Evolutionary conservation across 2,888 invertebrate genomes (phyloP), one percentile per base, ranked within the genome.

Genomic region (Rhabditophanes sp.): DNA sequence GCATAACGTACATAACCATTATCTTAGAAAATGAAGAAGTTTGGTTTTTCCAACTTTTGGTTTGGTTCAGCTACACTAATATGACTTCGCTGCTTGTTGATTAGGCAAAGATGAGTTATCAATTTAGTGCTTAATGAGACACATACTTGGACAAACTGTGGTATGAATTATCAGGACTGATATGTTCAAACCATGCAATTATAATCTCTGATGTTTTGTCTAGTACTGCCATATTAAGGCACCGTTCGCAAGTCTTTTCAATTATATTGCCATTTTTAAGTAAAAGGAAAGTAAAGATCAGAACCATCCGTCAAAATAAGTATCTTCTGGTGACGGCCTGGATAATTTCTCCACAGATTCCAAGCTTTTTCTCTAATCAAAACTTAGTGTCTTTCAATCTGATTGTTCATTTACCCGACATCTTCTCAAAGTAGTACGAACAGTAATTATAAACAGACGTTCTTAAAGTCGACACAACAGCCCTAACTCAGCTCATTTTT

Each of bases 91-190:
- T 66, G 27, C 82, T 81, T 20, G 82, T 77, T n/a, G 56, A 76
- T 74, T 12, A 85, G 74, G 3, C 80, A 83, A 37, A 85, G 72
- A 69, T 85, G 84, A 45, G 79, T 76, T 42, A 84, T 71, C 37
- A 85, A 69, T 26, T 84, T 72, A 63, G 82, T 82, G 69, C 85
- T 85, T 23, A 83, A 83, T 30, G 82, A 82, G 0, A 82, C 82
- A 81, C 82, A 82, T 66, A 85, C 84, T 1, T n/a, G 84, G 77
- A 71, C 81, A 78, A 7, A 85, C 78, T 61, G 82, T 82, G 0
- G 82, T 80, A 4, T 78, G 78, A 2, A 80, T 76, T 53, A 76
- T 74, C 76, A 85, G 78, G 4, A 79, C 74, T 52, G 83, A 83
- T 65, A 82, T 82, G 68, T 84, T 83, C 19, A n/a, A n/a, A n/a